phyloP scores from a whole-genome alignment of 1,140 invertebrate genomes.

The Papilio machaon region DNA sequence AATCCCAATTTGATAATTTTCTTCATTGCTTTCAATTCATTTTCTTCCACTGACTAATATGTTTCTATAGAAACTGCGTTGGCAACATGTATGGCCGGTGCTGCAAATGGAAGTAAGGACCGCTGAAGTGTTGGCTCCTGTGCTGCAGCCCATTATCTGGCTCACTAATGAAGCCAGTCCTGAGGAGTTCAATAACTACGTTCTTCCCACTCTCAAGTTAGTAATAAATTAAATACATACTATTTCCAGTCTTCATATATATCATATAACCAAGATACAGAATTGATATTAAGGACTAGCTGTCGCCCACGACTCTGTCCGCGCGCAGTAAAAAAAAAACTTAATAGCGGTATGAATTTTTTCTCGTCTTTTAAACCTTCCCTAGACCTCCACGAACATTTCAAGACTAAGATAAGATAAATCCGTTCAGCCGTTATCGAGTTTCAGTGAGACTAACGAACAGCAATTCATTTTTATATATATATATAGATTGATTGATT shows the following conservation, averaged over 20 bases:
- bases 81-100: conserved; percentile 96
- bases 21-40: background rate
- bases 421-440: no score
- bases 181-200: conserved; percentile 92
- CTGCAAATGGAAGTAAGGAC: conserved; percentile 92
- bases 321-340: no score
- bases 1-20: background rate
- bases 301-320: no score
- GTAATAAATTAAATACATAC: background rate
- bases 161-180: conserved; percentile 92
- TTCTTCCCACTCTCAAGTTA: conserved; percentile 79
- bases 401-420: no score
- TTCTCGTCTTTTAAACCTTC: no score
- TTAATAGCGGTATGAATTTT: no score
- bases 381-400: no score
- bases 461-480: no score
- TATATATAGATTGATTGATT: no score
- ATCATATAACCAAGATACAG: background rate
- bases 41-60: conserved; percentile 42
- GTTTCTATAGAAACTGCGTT: conserved; percentile 94
- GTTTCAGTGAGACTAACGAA: no score
- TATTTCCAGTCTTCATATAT: no score
- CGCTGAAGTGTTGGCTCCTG: conserved; percentile 93
- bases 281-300: background rate
- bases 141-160: conserved; percentile 93